phyloP scores from a whole-genome alignment of 2,888 invertebrate genomes.

The Drosophila neonasuta region DNA sequence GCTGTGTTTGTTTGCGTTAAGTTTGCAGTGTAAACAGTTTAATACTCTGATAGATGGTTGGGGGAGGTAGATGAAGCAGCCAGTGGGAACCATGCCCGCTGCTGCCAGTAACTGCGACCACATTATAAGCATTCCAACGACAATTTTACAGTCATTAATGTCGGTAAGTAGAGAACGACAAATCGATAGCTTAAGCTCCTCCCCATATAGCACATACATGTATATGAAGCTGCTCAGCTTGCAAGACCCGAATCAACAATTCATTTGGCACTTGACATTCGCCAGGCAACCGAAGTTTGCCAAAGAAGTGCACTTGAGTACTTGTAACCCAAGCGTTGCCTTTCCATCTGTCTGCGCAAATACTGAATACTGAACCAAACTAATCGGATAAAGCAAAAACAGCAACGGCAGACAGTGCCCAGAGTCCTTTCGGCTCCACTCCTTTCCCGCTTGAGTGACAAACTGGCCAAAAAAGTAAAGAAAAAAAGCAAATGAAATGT shows the following conservation, averaged over 20 bases:
- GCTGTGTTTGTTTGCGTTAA: constrained; percentile 26
- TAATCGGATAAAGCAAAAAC: constrained; percentile 54
- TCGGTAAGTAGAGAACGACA: constrained; percentile 26
- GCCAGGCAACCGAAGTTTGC: constrained; percentile 16
- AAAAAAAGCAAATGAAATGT: neutral
- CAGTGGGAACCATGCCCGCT: constrained; percentile 5
- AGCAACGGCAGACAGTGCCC: constrained; percentile 5
- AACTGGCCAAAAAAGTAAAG: constrained; percentile 18
- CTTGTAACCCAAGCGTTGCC: constrained; percentile 16
- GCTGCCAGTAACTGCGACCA: constrained; percentile 50
- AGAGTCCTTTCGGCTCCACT: neutral
- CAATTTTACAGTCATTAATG: constrained; percentile 61
- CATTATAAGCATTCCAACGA: constrained; percentile 62
- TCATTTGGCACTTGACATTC: constrained; percentile 50
- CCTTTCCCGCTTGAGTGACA: neutral
- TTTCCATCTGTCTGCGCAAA: constrained; percentile 37
- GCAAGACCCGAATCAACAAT: constrained; percentile 43
- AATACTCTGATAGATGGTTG: constrained; percentile 31
- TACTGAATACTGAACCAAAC: constrained; percentile 45
- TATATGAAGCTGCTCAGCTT: constrained; percentile 14
- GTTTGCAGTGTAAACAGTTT: constrained; percentile 56
- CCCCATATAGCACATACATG: too few species aligned
- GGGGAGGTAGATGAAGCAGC: neutral
- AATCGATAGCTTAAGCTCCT: constrained; percentile 57
- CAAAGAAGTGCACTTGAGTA: constrained; percentile 31